These are phyloP conservation scores for Leptopterna dolabrata DNA, from an alignment of 2,888 invertebrate genomes.

Conservation along the genomic window DNA sequence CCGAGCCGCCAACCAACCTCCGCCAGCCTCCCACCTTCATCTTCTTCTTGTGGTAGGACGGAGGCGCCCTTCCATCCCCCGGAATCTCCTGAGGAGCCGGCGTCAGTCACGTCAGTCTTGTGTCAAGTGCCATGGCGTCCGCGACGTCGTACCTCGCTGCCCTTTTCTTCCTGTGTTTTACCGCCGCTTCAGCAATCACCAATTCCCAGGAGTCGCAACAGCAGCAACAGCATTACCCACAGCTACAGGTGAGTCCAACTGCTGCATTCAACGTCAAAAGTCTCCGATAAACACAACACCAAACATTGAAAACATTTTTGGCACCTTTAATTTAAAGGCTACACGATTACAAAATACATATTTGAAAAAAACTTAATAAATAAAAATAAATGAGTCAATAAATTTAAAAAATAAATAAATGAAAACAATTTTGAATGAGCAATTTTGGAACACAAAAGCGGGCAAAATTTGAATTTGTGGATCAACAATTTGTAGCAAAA, in stretches of 20 bases:
- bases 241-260: background rate
- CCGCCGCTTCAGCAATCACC: conserved; percentile 47
- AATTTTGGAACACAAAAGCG: too few species aligned
- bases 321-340: background rate
- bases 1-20: background rate
- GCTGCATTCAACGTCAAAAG: background rate
- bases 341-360: too few species aligned
- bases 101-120: conserved; percentile 38
- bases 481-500: too few species aligned
- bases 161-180: conserved; percentile 10
- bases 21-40: conserved; percentile 1
- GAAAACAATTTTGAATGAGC: too few species aligned
- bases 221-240: conserved; percentile 4
- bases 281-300: background rate
- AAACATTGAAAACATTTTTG: background rate
- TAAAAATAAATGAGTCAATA: too few species aligned
- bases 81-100: background rate
- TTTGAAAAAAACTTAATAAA: too few species aligned
- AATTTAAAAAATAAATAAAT: too few species aligned
- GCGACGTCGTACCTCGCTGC: conserved; percentile 42
- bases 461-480: too few species aligned
- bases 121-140: conserved; percentile 55
- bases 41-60: conserved; percentile 10
- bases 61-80: background rate
- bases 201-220: conserved; percentile 28